Conservation (phyloP, 2,113 vertebrate genomes). For the Balaeniceps rex region DNA sequence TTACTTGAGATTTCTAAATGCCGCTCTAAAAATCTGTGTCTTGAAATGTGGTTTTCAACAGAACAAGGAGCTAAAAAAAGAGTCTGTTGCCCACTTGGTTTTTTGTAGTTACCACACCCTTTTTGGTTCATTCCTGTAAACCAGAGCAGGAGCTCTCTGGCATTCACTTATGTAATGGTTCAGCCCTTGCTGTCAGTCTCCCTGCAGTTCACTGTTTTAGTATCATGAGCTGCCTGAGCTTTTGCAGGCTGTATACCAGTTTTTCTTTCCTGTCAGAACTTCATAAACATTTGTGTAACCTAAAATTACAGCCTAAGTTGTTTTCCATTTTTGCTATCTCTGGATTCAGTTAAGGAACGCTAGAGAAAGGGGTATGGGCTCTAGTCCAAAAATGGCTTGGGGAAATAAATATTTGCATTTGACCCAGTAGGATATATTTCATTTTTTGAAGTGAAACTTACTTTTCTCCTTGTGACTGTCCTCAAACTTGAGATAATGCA, state of each 20-base stretch:
- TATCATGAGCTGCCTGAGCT: background rate
- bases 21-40: background rate
- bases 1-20: background rate
- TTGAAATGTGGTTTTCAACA: constrained; percentile 10
- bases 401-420: constrained; percentile 47
- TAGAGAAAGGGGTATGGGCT: background rate
- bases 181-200: constrained; percentile 2
- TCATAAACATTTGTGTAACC: constrained; percentile 34
- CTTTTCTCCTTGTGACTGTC: background rate
- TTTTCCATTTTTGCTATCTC: background rate
- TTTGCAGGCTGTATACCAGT: background rate
- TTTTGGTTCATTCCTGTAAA: constrained; percentile 42
- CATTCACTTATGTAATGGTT: constrained; percentile 1
- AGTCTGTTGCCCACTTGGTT: background rate
- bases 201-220: background rate
- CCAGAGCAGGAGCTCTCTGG: constrained; percentile 2
- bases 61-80: constrained; percentile 38
- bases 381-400: background rate
- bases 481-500: background rate
- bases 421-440: background rate
- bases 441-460: background rate
- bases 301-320: constrained; percentile 5
- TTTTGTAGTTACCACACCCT: constrained; percentile 39
- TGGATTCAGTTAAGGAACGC: background rate
- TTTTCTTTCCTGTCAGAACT: constrained; percentile 30